A percentile compares a stretch with the other conserved stretches of the same genome.
Evolutionary conservation across 2,113 vertebrate species (phyloP).

Genomic region (Neoarius graeffei): DNA sequence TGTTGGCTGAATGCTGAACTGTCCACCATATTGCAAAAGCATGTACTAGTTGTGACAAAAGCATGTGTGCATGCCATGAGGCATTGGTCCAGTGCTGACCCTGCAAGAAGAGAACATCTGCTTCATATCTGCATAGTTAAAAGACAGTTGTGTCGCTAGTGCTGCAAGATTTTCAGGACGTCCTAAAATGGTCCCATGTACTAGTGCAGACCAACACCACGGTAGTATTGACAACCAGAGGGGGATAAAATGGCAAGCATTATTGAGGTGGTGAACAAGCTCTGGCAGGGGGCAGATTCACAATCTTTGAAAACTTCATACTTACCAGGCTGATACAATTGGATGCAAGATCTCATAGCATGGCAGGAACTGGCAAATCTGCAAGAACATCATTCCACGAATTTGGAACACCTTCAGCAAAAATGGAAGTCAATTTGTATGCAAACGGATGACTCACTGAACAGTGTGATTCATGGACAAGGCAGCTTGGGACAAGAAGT

Average conservation of each 20-base stretch:
- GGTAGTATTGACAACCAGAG: neutral
- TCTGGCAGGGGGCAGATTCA: neutral
- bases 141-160: neutral
- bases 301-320: neutral
- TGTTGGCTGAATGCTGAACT: neutral
- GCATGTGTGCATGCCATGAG: neutral
- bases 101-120: neutral
- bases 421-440: neutral
- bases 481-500: neutral
- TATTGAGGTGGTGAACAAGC: neutral
- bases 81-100: neutral
- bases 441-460: neutral
- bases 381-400: neutral
- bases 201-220: neutral
- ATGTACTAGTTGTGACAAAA: neutral
- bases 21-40: neutral
- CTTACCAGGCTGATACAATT: neutral
- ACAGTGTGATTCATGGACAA: neutral
- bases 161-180: neutral
- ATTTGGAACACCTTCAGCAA: neutral
- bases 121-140: neutral
- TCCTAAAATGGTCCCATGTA: neutral
- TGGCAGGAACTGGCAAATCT: neutral
- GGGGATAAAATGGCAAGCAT: neutral
- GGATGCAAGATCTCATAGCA: neutral